Base-by-base conservation (phyloP, 2,797 vertebrate species). In the Champsocephalus gunnari region DNA sequence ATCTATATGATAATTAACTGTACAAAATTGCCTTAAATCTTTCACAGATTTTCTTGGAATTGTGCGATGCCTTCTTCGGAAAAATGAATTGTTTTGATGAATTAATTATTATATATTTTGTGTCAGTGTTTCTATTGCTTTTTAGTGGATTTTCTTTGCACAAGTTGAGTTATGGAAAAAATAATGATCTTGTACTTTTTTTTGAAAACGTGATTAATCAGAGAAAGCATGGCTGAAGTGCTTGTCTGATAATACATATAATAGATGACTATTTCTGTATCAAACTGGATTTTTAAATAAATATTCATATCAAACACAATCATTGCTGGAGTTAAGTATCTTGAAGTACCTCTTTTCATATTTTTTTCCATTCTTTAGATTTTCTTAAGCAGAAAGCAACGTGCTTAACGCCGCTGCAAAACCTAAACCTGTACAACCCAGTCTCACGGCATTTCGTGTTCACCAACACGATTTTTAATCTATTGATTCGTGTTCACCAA, bases 21-120 rank as follows among this genome's bases (percentile, higher is more conserved):
- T 98, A 98, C 96, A 96, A 97, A 92, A 98, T 96, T 94, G 98
- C 97, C 98, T 99, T 99, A 99, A 98, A 97, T 96, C 94, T 96
- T 95, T 97, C 96, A 97, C 96, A 93, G 90, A 96, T 96, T 94
- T 95, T 96, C 96, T 95, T 94, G 94, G 94, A 94, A 96, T 96
- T 96, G 96, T 97, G 96, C 92, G 93, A 95, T 97, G 97, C 97
- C 97, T 98, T 98, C 93, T 95, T 97, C 89, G 92, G 88, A 95
- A 80, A 95, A 93, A 82, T 48, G 48, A 88, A 83, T 90, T 86
- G 88, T 83, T 94, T 81, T 87, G 92, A 80, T 64, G 71, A 87
- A 79, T 91, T 90, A 87, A 92, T 94, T 76, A 85, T 91, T 91
- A 85, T 95, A 88, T 95, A 93, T 94, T 96, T 95, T 95, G 93